phyloP scores from a whole-genome alignment of 2,888 invertebrate genomes.

The Pristionchus mayeri region DNA sequence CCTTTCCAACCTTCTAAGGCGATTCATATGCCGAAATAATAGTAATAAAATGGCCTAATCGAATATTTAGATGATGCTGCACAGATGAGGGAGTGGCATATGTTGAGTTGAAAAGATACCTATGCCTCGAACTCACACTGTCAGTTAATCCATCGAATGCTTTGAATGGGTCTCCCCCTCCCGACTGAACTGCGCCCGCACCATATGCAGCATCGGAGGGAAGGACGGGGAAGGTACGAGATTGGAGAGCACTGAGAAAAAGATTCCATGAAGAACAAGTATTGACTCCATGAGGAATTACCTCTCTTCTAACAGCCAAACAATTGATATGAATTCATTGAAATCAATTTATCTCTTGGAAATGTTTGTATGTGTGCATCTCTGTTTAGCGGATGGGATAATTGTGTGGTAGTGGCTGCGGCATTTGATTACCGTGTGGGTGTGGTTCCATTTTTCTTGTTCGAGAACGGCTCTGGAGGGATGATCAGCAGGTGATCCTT shows the following conservation, averaged over 20 bases:
- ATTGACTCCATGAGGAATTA: too few species aligned
- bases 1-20: too few species aligned
- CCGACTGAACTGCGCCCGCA: constrained; percentile 21
- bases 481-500: neutral
- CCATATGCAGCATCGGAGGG: constrained; percentile 59
- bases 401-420: too few species aligned
- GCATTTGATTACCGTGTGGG: constrained; percentile 12
- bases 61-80: too few species aligned
- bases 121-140: constrained; percentile 50
- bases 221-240: constrained; percentile 57
- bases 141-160: constrained; percentile 62
- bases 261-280: too few species aligned
- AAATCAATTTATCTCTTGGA: too few species aligned
- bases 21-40: too few species aligned
- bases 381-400: too few species aligned
- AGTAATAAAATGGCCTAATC: too few species aligned
- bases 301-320: too few species aligned
- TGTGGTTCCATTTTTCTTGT: neutral
- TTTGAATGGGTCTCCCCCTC: constrained; percentile 56
- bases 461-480: neutral
- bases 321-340: too few species aligned
- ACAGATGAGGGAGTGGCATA: neutral
- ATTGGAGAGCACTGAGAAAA: constrained; percentile 44
- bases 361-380: too few species aligned
- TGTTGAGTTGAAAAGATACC: neutral